Evolutionary conservation across 1,140 invertebrate genomes (phyloP), one percentile per base, ranked within the genome.

Genomic region (Pseudomyrmex cubaensis): DNA sequence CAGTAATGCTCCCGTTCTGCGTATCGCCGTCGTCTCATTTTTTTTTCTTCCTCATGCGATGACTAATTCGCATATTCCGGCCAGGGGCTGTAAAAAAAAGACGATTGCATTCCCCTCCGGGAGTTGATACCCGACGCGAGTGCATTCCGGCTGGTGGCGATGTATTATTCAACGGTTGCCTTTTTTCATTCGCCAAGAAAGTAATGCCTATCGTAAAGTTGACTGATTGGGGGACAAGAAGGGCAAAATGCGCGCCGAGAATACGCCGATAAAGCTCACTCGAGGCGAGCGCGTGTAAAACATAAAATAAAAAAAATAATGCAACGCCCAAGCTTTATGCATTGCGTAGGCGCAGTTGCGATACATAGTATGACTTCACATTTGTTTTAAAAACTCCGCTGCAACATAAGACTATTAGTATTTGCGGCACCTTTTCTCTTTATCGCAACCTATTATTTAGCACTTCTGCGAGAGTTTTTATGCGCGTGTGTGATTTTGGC

Each of bases 151-250:
- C 64, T 48, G 69, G 62, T 25, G n/a, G 54, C 69, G 54, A 87
- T 87, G 86, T 78, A 85, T 88, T 88, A 88, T 88, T 88, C 86
- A 88, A 35, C 66, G 57, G 48, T 25, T 62, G 48, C 44, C 17
- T 70, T 67, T 76, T 87, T 76, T 75, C 69, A 44, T 25, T 9
- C 44, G 50, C 48, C 54, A 50, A 83, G 70, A 72, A 84, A 73
- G 50, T 76, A 82, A 62, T 62, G 69, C 61, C 59, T 78, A 83
- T 87, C 86, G 62, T 83, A 87, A 82, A 82, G 83, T 82, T 88
- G 70, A 85, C 76, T 50, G 85, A 85, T 85, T 61, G 83, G 35
- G 67, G 20, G 17, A 72, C 54, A 74, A 72, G 63, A 56, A 20
- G 57, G 13, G 35, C 13, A 20, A 76, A 46, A 77, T 15, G 10